Percentiles rank a stretch among this genome's conserved stretches.
Evolutionary conservation across 2,113 vertebrate species (phyloP).

Genomic region (Symphodus melops): DNA sequence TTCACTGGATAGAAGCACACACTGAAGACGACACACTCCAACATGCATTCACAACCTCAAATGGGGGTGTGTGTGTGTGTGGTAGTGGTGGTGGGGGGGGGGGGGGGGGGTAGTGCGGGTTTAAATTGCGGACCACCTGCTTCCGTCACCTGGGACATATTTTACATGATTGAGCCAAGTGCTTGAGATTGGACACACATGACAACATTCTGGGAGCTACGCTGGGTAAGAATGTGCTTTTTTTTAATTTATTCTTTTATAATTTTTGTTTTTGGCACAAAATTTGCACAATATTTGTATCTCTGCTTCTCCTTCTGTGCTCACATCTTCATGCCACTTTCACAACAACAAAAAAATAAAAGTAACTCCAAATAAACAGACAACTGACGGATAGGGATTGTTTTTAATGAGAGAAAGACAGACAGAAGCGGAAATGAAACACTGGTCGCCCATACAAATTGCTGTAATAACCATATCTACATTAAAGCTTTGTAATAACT

Average conservation of each 20-base stretch:
- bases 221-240: constrained; percentile 28
- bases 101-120: background rate
- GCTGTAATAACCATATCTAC: constrained; percentile 81
- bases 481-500: constrained; percentile 81
- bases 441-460: constrained; percentile 77
- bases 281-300: constrained; percentile 21
- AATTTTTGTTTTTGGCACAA: constrained; percentile 55
- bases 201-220: constrained; percentile 61
- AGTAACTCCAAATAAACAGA: constrained; percentile 69
- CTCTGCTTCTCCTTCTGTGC: constrained; percentile 11
- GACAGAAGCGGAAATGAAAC: constrained; percentile 78
- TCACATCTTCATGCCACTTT: constrained; percentile 30
- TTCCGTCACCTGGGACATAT: constrained; percentile 71
- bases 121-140: constrained; percentile 73
- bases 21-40: constrained; percentile 9
- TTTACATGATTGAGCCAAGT: constrained; percentile 79
- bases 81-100: too few species aligned
- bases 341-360: too few species aligned
- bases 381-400: constrained; percentile 71
- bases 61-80: too few species aligned
- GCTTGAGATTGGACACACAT: constrained; percentile 73
- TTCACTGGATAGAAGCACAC: constrained; percentile 23
- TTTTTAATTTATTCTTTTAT: too few species aligned
- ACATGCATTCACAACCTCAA: constrained; percentile 21
- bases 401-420: constrained; percentile 80